These are phyloP conservation scores for Fabriciana adippe DNA, from an alignment of 2,888 invertebrate genomes.

Conservation along the genomic window DNA sequence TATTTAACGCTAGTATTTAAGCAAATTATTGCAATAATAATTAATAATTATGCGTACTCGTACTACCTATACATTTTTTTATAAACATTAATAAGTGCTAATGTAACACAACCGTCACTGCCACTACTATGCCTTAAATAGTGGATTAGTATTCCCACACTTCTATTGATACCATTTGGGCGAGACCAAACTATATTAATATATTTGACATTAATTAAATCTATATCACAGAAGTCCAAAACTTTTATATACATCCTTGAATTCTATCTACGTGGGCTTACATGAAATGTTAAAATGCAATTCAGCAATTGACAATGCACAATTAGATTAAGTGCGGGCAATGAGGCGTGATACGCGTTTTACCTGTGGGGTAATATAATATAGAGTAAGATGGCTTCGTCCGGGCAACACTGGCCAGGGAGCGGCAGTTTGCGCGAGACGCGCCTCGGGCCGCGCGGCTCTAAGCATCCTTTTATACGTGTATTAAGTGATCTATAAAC, in stretches of 20 bases:
- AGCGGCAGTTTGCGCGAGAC: slow-evolving; percentile 78
- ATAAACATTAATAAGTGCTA: too few species aligned
- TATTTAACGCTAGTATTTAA: too few species aligned
- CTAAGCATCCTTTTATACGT: slow-evolving; percentile 23
- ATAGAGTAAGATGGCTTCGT: slow-evolving; percentile 47
- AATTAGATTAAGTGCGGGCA: slow-evolving; percentile 49
- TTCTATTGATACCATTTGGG: too few species aligned
- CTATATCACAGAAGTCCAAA: not conserved
- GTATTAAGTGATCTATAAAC: slow-evolving; percentile 30
- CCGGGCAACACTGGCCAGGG: slow-evolving; percentile 71
- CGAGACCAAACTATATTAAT: too few species aligned
- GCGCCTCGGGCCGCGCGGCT: slow-evolving; percentile 63
- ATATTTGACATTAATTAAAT: too few species aligned
- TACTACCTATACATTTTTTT: too few species aligned
- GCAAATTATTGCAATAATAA: too few species aligned
- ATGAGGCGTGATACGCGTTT: slow-evolving; percentile 49
- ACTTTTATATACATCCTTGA: not conserved
- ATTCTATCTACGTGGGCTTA: not conserved
- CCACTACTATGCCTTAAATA: too few species aligned
- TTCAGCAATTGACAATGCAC: slow-evolving; percentile 44
- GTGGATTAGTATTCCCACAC: too few species aligned
- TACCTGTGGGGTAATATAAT: slow-evolving; percentile 38
- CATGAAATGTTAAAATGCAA: slow-evolving; percentile 19
- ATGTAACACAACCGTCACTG: too few species aligned
- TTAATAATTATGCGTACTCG: too few species aligned